Percentiles rank a stretch among this genome's conserved stretches.
These are phyloP conservation scores for Cossypha caffra DNA, from an alignment of 2,797 vertebrate genomes.

Conservation along the genomic window DNA sequence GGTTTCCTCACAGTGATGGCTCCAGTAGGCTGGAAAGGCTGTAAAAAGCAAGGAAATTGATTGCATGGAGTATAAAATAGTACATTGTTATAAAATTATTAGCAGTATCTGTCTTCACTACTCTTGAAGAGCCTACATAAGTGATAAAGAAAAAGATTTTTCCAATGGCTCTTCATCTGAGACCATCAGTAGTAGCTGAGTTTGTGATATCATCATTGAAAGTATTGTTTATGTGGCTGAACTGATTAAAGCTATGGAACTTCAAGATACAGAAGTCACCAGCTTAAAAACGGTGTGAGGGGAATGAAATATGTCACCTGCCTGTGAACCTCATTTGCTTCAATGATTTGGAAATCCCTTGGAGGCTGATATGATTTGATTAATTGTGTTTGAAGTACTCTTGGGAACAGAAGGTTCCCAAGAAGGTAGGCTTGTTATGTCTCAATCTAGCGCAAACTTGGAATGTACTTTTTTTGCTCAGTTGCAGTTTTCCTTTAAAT, in stretches of 20 bases:
- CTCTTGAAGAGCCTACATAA: background rate
- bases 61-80: background rate
- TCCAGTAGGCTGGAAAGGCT: background rate
- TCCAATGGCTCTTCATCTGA: background rate
- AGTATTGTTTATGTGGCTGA: background rate
- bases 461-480: background rate
- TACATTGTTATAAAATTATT: background rate
- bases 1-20: background rate
- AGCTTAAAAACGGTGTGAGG: background rate
- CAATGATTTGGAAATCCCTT: background rate
- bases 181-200: background rate
- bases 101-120: background rate
- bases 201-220: background rate
- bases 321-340: background rate
- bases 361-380: background rate
- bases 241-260: background rate
- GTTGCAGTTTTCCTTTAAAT: background rate
- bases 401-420: background rate
- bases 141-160: background rate
- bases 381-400: background rate
- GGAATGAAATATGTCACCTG: background rate
- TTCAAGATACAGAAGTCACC: background rate
- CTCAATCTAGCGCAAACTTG: background rate
- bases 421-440: background rate
- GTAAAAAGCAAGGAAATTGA: background rate